phyloP scores from a whole-genome alignment of 2,113 vertebrate genomes.

The Corvus moneduloides region DNA sequence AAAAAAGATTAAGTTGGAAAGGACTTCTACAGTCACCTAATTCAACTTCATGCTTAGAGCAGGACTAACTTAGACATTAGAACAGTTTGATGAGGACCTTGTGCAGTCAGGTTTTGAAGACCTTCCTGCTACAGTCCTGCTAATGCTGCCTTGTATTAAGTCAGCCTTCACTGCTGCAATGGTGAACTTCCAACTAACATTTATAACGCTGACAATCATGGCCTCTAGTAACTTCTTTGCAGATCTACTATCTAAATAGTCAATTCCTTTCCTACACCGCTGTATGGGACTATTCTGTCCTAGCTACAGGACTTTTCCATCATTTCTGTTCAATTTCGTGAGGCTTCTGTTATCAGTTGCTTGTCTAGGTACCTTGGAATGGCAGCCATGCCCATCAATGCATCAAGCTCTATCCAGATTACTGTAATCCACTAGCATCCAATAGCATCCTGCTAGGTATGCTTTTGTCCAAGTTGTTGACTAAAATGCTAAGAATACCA shows the following conservation, averaged over 20 bases:
- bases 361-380: not conserved
- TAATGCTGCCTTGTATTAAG: not conserved
- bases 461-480: not conserved
- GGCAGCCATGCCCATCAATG: not conserved
- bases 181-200: not conserved
- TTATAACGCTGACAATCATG: not conserved
- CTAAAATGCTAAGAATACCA: not conserved
- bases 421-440: not conserved
- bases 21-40: not conserved
- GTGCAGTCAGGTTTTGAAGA: not conserved
- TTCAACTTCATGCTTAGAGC: not conserved
- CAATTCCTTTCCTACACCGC: no score
- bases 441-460: no score
- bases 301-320: not conserved
- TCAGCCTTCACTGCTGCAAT: not conserved
- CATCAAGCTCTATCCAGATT: not conserved
- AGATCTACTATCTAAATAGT: not conserved
- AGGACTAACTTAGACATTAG: not conserved
- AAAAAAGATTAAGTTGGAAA: not conserved
- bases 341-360: not conserved
- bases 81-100: not conserved
- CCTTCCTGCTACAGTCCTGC: not conserved
- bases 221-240: not conserved
- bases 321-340: not conserved
- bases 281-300: not conserved